phyloP scores from a whole-genome alignment of 37 sponge, comb jelly and placozoan species.

The Haliclona indistincta region DNA sequence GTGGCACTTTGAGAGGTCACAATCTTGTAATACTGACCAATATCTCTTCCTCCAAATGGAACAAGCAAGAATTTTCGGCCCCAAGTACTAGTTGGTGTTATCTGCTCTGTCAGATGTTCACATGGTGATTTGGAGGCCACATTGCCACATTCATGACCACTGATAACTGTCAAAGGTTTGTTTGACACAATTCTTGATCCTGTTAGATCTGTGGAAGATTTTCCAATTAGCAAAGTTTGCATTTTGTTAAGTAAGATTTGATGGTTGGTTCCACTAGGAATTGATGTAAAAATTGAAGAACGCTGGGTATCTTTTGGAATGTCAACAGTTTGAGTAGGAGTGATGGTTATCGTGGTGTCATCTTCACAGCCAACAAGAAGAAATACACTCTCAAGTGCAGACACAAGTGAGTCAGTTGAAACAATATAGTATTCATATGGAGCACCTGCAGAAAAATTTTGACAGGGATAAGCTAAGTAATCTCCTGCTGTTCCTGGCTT shows the following conservation, averaged over 20 bases:
- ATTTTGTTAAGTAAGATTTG: neutral
- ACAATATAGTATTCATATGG: too few relatives aligned
- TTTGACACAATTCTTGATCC: slow-evolving; percentile 7
- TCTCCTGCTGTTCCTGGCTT: too few relatives aligned
- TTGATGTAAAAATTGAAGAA: neutral
- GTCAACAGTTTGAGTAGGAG: neutral
- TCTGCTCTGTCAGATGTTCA: neutral
- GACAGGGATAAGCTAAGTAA: too few relatives aligned
- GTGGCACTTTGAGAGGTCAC: too few relatives aligned
- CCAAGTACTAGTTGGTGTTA: neutral
- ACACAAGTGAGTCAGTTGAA: too few relatives aligned
- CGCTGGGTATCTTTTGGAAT: neutral
- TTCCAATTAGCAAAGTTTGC: neutral
- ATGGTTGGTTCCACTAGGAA: neutral
- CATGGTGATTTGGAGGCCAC: neutral
- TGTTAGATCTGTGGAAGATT: neutral
- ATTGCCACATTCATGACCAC: neutral
- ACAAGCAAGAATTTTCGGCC: neutral
- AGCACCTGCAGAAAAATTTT: too few relatives aligned
- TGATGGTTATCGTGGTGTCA: neutral
- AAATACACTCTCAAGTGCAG: too few relatives aligned
- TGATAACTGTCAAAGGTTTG: slow-evolving; percentile 1
- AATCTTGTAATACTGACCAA: neutral
- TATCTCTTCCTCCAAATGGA: neutral
- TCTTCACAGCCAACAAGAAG: neutral